Base-by-base conservation (phyloP, 2,797 vertebrate genomes). In the Platyrinchus mystaceus region DNA sequence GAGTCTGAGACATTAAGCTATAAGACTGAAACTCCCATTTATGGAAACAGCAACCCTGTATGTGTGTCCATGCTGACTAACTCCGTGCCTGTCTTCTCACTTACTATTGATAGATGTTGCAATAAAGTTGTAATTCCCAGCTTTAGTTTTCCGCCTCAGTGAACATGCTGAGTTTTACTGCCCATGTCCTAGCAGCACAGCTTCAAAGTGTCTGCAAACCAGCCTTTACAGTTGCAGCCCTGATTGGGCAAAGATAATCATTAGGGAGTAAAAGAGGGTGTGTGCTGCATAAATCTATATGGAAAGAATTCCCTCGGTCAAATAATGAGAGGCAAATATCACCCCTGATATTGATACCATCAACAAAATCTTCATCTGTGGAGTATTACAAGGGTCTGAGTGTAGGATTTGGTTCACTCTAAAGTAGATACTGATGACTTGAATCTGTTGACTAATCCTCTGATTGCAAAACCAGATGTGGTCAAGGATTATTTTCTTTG, bases 71-170 rank as follows among this genome's bases (percentile, higher is more conserved):
- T 7, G 7, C 26, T 63, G 49, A 60, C 28, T 55, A 78, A 60
- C 14, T 4, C 12, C 4, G 2, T 26, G 24, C 39, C 37, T 56
- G 11, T 41, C 52, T 77, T 26, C 52, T 83, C 16, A 15, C 36
- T 50, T 44, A 47, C 4, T n/a, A 6, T 14, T 75, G 22, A 13
- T 18, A 79, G 13, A 28, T 47, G 6, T 55, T 2, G 3, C 7
- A 14, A 22, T 6, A 52, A 68, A 1, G 0, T 30, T 34, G 4
- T 6, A 53, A 75, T 44, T 69, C 11, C 6, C n/a, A 37, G 6
- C 37, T 89, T 87, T 63, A 39, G 9, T 63, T 70, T 34, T 68
- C 19, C 41, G 20, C 14, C 34, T 32, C 47, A 10, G n/a, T 18
- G 24, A 41, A 84, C 19, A n/a, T 15, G 28, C 0, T 56, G 62